These are phyloP conservation scores for Clepsis dumicolana DNA, from an alignment of 2,888 invertebrate species.

Conservation along the genomic window DNA sequence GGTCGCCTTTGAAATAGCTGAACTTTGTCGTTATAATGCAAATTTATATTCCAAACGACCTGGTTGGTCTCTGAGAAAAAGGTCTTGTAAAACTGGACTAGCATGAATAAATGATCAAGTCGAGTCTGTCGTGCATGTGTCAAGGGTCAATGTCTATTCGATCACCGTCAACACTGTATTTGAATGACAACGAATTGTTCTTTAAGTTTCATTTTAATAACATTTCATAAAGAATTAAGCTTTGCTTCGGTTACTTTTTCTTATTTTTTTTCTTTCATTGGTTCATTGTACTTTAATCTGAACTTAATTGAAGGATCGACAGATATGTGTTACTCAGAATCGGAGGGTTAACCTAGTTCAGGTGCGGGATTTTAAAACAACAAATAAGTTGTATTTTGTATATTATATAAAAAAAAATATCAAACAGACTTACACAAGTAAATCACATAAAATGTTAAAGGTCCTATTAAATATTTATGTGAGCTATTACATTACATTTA, in stretches of 20 bases:
- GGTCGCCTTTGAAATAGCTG: background rate
- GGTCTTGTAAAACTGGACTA: too few species aligned
- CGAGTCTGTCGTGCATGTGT: too few species aligned
- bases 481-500: constrained; percentile 83
- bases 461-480: constrained; percentile 86
- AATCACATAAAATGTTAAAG: constrained; percentile 86
- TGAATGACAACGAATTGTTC: too few species aligned
- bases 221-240: too few species aligned
- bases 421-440: constrained; percentile 85
- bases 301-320: too few species aligned
- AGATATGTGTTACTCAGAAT: background rate
- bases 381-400: constrained; percentile 62
- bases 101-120: too few species aligned
- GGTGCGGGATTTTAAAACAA: constrained; percentile 45
- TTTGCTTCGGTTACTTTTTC: too few species aligned
- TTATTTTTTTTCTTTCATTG: background rate
- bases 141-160: too few species aligned
- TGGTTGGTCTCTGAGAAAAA: too few species aligned
- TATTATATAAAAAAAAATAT: constrained; percentile 80
- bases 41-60: background rate
- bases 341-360: background rate
- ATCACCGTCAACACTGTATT: too few species aligned
- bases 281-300: background rate
- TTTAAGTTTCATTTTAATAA: too few species aligned
- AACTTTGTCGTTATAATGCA: background rate